Conservation (phyloP, 2,888 invertebrate species). For the Amblyteles armatorius region DNA sequence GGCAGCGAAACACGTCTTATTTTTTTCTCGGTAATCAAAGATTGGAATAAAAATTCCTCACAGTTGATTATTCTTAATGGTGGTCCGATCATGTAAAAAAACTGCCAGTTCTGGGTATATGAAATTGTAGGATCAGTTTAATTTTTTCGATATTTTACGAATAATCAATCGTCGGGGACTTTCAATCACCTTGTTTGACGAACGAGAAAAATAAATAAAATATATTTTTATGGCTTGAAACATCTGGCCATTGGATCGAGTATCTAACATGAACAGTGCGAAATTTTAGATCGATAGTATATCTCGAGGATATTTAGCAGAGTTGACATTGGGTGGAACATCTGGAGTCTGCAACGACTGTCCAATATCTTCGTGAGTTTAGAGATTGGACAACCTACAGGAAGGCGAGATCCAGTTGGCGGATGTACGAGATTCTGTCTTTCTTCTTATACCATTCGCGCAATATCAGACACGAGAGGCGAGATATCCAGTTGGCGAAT, state of each 20-base stretch:
- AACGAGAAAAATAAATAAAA: not conserved
- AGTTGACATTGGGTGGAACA: slow-evolving; percentile 30
- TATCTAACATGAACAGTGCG: not conserved
- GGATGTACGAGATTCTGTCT: slow-evolving; percentile 17
- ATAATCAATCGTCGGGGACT: too few species aligned
- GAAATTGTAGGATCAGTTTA: too few species aligned
- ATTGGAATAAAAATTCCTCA: too few species aligned
- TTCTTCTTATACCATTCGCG: not conserved
- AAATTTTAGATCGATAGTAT: not conserved
- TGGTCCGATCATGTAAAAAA: too few species aligned
- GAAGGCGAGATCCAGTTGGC: slow-evolving; percentile 38
- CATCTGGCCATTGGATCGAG: not conserved
- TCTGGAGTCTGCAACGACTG: slow-evolving; percentile 46
- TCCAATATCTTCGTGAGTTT: slow-evolving; percentile 52
- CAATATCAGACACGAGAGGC: slow-evolving; percentile 30
- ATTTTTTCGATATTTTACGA: too few species aligned
- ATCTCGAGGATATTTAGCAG: slow-evolving; percentile 3
- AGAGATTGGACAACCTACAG: slow-evolving; percentile 17
- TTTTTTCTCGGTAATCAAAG: too few species aligned
- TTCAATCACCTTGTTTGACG: not conserved
- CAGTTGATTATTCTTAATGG: too few species aligned
- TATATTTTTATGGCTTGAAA: not conserved
- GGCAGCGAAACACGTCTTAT: too few species aligned
- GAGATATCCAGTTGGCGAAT: slow-evolving; percentile 31
- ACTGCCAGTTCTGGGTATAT: too few species aligned